Evolutionary conservation across 2,888 invertebrate genomes (phyloP).

Genomic region (Dione vanillae): DNA sequence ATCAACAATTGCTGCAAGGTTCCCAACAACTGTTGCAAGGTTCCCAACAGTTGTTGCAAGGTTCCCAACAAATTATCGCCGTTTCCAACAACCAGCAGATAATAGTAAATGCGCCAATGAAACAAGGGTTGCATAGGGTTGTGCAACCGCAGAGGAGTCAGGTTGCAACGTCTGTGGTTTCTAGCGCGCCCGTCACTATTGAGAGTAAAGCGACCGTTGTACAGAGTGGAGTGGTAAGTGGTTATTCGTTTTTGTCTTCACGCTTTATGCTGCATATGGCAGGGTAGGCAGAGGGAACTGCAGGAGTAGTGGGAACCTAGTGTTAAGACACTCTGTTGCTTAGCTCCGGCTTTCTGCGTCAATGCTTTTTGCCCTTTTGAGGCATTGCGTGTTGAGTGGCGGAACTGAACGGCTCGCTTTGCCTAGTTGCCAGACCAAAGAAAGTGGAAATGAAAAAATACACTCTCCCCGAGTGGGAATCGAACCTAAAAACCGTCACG

Average conservation of each 20-base stretch:
- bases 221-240: conserved; percentile 61
- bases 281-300: too few species aligned
- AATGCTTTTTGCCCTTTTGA: too few species aligned
- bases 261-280: too few species aligned
- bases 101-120: conserved; percentile 71
- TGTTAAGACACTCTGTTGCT: too few species aligned
- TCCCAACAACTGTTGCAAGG: conserved; percentile 60
- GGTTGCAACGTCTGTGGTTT: conserved; percentile 52
- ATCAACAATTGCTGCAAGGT: conserved; percentile 65
- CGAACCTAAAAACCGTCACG: too few species aligned
- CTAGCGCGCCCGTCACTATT: conserved; percentile 52
- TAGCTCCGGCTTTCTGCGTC: too few species aligned
- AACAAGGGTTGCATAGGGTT: conserved; percentile 65
- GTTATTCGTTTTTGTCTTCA: not conserved
- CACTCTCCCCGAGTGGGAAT: too few species aligned
- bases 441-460: too few species aligned
- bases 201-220: conserved; percentile 65
- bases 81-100: conserved; percentile 76
- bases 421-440: too few species aligned
- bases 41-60: conserved; percentile 64
- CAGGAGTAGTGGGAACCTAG: too few species aligned
- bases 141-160: conserved; percentile 67
- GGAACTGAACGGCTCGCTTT: too few species aligned
- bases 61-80: conserved; percentile 71
- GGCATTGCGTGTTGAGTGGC: too few species aligned